A percentile compares a stretch with the other conserved stretches of the same genome.
These are phyloP conservation scores for Potorous gilbertii DNA, from an alignment of 2,797 vertebrate species.

Conservation along the genomic window DNA sequence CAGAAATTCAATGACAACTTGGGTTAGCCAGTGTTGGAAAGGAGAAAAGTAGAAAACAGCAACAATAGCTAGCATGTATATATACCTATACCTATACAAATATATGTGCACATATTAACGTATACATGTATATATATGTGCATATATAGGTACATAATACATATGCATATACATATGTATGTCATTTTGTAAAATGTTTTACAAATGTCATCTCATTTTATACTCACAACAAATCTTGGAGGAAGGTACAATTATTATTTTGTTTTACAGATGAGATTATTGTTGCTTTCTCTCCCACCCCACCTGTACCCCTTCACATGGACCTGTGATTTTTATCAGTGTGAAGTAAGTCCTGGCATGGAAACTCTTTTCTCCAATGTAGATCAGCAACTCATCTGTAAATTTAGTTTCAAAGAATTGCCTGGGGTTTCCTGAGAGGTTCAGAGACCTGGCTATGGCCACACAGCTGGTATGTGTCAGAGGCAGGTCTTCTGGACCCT, in stretches of 20 bases:
- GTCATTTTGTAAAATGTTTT: neutral
- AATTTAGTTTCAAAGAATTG: neutral
- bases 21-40: neutral
- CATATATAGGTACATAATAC: neutral
- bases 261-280: neutral
- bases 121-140: too few species aligned
- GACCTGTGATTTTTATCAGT: neutral
- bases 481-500: neutral
- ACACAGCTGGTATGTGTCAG: neutral
- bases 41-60: constrained; percentile 1
- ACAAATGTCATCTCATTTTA: neutral
- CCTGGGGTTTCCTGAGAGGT: neutral
- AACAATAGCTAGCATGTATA: neutral
- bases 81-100: neutral
- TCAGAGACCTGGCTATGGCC: neutral
- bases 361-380: neutral
- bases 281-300: neutral
- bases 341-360: neutral
- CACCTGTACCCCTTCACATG: neutral
- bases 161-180: neutral
- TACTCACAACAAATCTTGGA: neutral
- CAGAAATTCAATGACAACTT: constrained; percentile 41
- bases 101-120: too few species aligned
- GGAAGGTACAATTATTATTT: neutral
- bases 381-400: neutral